Conservation (phyloP, 2,797 vertebrate species). For the Orientallactaga sibirica region DNA sequence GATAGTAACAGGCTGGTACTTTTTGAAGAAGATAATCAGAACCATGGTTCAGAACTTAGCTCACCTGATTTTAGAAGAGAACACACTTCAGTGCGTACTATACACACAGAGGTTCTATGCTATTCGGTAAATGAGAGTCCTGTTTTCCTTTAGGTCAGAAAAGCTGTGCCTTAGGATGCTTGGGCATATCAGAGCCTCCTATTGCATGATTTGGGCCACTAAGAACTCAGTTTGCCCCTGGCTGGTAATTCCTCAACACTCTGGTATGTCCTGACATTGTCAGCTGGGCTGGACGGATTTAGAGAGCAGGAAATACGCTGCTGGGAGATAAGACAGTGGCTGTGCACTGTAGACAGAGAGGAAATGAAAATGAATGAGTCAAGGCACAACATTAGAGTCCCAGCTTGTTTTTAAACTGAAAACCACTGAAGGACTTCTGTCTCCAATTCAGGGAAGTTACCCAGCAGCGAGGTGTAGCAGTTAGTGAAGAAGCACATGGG, state of each 20-base stretch:
- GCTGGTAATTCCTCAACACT: neutral
- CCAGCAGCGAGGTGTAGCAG: neutral
- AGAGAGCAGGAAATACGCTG: slow-evolving; percentile 71
- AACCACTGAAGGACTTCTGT: neutral
- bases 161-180: neutral
- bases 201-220: neutral
- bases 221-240: slow-evolving; percentile 12
- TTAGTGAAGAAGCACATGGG: neutral
- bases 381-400: neutral
- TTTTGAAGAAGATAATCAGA: neutral
- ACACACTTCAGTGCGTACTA: neutral
- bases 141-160: neutral
- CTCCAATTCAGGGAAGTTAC: neutral
- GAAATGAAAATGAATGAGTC: slow-evolving; percentile 55
- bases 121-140: neutral
- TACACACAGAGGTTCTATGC: neutral
- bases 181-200: neutral
- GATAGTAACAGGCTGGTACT: neutral
- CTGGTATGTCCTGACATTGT: slow-evolving; percentile 18
- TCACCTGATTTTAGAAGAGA: neutral
- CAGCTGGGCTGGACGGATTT: slow-evolving; percentile 33
- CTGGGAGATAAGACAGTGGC: slow-evolving; percentile 37
- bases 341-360: neutral
- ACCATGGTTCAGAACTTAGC: neutral
- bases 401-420: slow-evolving; percentile 53